Evolutionary conservation across 2,888 invertebrate species (phyloP).

Genomic region (Hypomecis atomaria): DNA sequence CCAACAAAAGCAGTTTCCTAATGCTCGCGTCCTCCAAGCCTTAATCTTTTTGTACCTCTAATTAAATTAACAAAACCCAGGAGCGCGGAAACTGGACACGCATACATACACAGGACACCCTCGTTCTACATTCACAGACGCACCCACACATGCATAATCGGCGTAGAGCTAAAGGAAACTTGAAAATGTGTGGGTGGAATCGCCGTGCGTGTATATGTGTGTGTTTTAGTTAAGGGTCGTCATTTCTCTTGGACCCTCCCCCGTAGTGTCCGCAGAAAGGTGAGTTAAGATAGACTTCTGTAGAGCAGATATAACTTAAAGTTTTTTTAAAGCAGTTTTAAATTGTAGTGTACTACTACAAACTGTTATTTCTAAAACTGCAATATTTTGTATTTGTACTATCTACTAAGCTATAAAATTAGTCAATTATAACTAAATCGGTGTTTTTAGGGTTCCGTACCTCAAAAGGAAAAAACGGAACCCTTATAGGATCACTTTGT

Average conservation of each 20-base stretch:
- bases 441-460: no score
- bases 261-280: conserved; percentile 85
- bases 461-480: no score
- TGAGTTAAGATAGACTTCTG: conserved; percentile 75
- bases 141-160: conserved; percentile 49
- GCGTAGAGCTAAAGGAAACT: conserved; percentile 54
- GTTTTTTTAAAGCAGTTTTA: no score
- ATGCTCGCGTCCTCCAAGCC: conserved; percentile 76
- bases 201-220: conserved; percentile 75
- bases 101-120: conserved; percentile 59
- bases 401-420: no score
- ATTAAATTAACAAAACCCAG: conserved; percentile 85
- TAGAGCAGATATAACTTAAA: conserved; percentile 57
- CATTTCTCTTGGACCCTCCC: conserved; percentile 85
- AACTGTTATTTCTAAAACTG: no score
- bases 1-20: conserved; percentile 77
- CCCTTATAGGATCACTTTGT: no score
- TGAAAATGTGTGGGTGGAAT: conserved; percentile 62
- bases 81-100: conserved; percentile 82
- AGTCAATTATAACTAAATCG: no score
- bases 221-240: conserved; percentile 85
- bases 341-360: background rate
- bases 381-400: no score
- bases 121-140: conserved; percentile 52
- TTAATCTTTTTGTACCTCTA: conserved; percentile 85